Evolutionary conservation across 2,113 vertebrate species (phyloP).

Genomic region (Oreotragus oreotragus): DNA sequence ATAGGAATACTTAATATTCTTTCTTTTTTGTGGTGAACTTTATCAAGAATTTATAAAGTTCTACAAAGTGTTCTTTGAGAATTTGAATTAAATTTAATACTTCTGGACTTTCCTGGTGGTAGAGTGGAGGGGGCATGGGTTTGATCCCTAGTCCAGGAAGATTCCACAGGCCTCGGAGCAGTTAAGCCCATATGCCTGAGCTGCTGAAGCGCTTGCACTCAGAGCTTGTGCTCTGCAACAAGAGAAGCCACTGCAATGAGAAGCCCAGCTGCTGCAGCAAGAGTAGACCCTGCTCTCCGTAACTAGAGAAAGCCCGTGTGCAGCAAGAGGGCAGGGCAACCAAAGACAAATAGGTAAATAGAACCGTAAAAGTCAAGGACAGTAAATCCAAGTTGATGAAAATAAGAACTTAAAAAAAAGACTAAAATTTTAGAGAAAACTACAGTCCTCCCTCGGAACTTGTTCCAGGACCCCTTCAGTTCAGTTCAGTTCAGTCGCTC

Average conservation of each 20-base stretch:
- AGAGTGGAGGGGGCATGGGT: too few relatives aligned
- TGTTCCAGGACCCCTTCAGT: too few relatives aligned
- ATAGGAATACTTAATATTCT: too few relatives aligned
- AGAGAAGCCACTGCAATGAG: background rate
- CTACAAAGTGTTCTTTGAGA: too few relatives aligned
- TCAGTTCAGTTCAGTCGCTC: too few relatives aligned
- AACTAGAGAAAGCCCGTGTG: background rate
- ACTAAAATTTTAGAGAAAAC: too few relatives aligned
- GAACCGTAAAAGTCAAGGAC: background rate
- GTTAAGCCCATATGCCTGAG: background rate
- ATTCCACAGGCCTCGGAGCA: background rate
- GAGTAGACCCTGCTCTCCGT: background rate
- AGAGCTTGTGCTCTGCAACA: background rate
- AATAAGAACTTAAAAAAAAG: too few relatives aligned
- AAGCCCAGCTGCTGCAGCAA: background rate
- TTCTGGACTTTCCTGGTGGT: too few relatives aligned
- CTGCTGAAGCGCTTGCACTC: background rate
- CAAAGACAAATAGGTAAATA: background rate
- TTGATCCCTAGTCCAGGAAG: background rate
- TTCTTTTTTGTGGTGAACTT: too few relatives aligned
- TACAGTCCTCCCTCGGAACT: too few relatives aligned
- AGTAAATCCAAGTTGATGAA: background rate
- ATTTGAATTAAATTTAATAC: too few relatives aligned
- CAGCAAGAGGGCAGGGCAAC: background rate
- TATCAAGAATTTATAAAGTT: too few relatives aligned